Evolutionary conservation across 2,113 vertebrate species (phyloP).

Genomic region (Coregonus clupeaformis): DNA sequence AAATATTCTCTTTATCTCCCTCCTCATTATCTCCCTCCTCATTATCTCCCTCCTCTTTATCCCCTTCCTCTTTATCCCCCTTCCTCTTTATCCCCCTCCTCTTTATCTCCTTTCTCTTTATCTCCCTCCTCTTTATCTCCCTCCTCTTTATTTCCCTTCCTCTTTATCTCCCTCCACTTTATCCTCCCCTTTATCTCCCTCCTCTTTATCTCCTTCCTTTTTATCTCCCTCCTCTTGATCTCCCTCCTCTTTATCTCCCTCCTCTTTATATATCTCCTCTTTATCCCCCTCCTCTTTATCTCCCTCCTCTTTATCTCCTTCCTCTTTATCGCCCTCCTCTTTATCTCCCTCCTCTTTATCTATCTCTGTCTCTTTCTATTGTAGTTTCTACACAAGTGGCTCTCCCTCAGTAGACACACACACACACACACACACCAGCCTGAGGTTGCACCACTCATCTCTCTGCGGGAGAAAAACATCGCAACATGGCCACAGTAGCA

Average conservation of each 20-base stretch:
- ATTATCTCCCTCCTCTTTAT: no score
- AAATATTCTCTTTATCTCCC: background rate
- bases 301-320: no score
- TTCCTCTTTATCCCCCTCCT: no score
- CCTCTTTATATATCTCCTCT: no score
- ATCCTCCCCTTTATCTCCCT: no score
- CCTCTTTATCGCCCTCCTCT: no score
- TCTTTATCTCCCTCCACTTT: no score
- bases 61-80: no score
- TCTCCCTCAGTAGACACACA: background rate
- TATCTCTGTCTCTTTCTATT: conserved; percentile 5
- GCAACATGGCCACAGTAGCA: background rate
- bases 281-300: background rate
- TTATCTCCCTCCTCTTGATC: background rate
- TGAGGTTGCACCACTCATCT: background rate
- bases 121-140: no score
- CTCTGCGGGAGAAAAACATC: background rate
- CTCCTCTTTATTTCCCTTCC: no score
- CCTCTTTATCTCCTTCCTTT: no score
- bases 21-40: background rate
- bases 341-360: background rate
- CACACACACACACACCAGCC: background rate
- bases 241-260: background rate
- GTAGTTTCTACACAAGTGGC: background rate
- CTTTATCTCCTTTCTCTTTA: no score